phyloP scores from a whole-genome alignment of 2,113 vertebrate genomes.

The Bos taurus region DNA sequence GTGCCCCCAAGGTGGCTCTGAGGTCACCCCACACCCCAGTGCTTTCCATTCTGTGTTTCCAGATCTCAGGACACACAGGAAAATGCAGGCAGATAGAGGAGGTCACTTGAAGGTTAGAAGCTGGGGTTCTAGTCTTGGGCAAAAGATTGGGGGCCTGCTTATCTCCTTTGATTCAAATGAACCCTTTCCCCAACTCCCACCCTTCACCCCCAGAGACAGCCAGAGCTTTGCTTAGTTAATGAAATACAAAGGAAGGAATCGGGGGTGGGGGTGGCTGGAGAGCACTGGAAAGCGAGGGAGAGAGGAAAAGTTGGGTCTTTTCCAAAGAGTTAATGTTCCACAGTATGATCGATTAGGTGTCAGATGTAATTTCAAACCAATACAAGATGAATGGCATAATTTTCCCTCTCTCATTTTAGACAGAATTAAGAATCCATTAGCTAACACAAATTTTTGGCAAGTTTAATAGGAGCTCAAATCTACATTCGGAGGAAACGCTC shows the following conservation, averaged over 20 bases:
- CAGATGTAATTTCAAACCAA: constrained; percentile 88
- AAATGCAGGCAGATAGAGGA: constrained; percentile 54
- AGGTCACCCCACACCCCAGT: constrained; percentile 31
- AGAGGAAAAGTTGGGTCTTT: constrained; percentile 84
- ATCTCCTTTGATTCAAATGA: constrained; percentile 8
- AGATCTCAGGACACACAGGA: neutral
- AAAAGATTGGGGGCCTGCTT: neutral
- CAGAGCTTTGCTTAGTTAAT: constrained; percentile 79
- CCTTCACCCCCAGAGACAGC: constrained; percentile 69
- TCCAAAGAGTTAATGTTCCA: constrained; percentile 92
- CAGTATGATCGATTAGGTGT: constrained; percentile 90
- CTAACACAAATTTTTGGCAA: constrained; percentile 88
- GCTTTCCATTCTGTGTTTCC: neutral
- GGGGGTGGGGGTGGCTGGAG: constrained; percentile 44
- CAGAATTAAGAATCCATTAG: constrained; percentile 90
- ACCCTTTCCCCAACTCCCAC: constrained; percentile 52
- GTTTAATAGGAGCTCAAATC: constrained; percentile 82
- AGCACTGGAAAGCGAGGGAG: constrained; percentile 73
- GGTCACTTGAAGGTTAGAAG: constrained; percentile 78
- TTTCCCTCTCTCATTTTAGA: constrained; percentile 84
- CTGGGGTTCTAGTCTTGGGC: neutral
- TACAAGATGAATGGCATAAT: constrained; percentile 89
- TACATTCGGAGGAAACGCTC: constrained; percentile 71
- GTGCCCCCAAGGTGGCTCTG: constrained; percentile 69
- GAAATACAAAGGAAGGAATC: constrained; percentile 73